Evolutionary conservation across 2,888 invertebrate genomes (phyloP).

Genomic region (Polyploca ridens): DNA sequence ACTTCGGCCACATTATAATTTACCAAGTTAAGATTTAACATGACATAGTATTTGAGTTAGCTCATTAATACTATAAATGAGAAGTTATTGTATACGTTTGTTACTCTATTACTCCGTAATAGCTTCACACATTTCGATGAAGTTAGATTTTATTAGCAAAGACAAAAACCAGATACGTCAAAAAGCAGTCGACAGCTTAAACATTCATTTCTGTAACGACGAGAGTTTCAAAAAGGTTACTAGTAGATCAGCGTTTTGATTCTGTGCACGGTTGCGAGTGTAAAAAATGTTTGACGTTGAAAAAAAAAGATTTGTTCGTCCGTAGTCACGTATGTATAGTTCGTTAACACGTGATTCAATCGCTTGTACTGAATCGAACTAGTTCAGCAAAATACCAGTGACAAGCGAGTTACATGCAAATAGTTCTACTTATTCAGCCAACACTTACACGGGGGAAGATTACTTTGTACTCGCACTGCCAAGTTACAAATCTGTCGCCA

Average conservation of each 20-base stretch:
- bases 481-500: neutral
- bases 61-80: too few species aligned
- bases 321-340: conserved; percentile 54
- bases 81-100: too few species aligned
- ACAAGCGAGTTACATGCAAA: neutral
- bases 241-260: conserved; percentile 18
- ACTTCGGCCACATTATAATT: too few species aligned
- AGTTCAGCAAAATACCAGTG: conserved; percentile 21
- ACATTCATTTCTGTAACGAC: neutral
- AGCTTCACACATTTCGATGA: too few species aligned
- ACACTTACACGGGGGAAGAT: too few species aligned
- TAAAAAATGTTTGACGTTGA: conserved; percentile 44
- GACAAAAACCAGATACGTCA: too few species aligned
- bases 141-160: too few species aligned
- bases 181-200: too few species aligned
- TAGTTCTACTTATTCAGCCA: neutral
- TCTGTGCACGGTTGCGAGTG: conserved; percentile 34
- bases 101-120: too few species aligned
- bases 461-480: too few species aligned
- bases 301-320: conserved; percentile 42
- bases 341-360: conserved; percentile 57
- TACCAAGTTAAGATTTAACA: too few species aligned
- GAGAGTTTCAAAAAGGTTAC: neutral
- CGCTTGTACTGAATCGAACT: conserved; percentile 42
- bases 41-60: too few species aligned